Base-by-base conservation (phyloP, 2,113 vertebrate genomes). In the Syngnathoides biaculeatus region DNA sequence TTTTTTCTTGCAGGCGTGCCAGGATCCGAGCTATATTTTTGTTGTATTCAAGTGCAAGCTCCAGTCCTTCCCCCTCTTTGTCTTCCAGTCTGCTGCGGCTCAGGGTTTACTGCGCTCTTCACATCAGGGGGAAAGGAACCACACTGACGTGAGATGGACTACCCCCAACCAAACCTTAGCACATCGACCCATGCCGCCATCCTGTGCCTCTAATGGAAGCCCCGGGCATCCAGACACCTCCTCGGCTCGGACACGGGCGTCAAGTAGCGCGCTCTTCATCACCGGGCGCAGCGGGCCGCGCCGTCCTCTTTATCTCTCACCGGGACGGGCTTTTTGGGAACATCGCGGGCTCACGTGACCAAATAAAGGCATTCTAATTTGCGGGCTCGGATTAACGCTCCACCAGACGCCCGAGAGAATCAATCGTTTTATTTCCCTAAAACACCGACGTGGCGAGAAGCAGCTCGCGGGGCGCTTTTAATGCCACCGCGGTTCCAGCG, bases 391-490 rank as follows among this genome's bases (percentile, higher is more conserved):
- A 90, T 92, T 92, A 89, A 89, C 79, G 80, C 89, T 80, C 85
- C 63, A 75, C 81, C 84, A 83, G 91, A 85, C 72, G 82, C 81
- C 85, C 77, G 6, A 52, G 73, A 77, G 79, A 87, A 92, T 92
- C 91, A 83, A 93, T 92, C 84, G 71, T 87, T 86, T 91, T 89
- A 91, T 92, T 92, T 92, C 87, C 90, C 90, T 92, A 89, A 89
- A 89, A 90, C 86, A 81, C 86, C 27, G n/a, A 61, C 87, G 19
- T 87, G 86, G 84, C 53, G 85, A 88, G 90, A 88, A 78, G 53
- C 74, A 67, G 81, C 82, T 86, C 83, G 83, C 78, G 60, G 87
- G 86, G 86, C 65, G 73, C 82, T 88, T 88, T 88, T 89, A 89
- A 87, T 88, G 84, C 83, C 70, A 62, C 84, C 68, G 65, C 76